Conservation (phyloP, 2,888 invertebrate species). For the Cepaea hortensis region DNA sequence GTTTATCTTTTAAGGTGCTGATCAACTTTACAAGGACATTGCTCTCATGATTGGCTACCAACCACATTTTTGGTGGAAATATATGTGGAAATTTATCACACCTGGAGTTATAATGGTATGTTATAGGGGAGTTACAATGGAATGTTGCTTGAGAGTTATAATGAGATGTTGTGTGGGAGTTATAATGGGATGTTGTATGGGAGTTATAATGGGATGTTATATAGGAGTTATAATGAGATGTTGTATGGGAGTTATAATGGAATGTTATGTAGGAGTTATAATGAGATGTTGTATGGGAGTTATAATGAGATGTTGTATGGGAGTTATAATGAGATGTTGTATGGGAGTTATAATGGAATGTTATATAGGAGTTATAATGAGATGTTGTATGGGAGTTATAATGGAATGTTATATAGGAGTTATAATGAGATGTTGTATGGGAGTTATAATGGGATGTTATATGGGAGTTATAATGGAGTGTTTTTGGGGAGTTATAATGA, state of each 20-base stretch:
- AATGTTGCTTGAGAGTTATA: too few relatives aligned
- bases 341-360: too few relatives aligned
- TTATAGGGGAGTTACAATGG: conserved; percentile 3
- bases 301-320: conserved; percentile 66
- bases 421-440: too few relatives aligned
- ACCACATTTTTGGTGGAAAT: conserved; percentile 69
- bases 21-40: conserved; percentile 74
- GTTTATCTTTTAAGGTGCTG: conserved; percentile 64
- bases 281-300: too few relatives aligned
- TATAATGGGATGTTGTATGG: conserved; percentile 67
- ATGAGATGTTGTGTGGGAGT: conserved; percentile 39
- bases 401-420: conserved; percentile 64
- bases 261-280: too few relatives aligned
- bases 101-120: conserved; percentile 73
- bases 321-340: conserved; percentile 68
- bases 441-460: too few relatives aligned
- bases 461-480: conserved; percentile 71
- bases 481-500: too few relatives aligned
- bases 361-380: too few relatives aligned
- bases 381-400: too few relatives aligned
- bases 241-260: too few relatives aligned
- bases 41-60: conserved; percentile 74
- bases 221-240: too few relatives aligned
- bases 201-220: too few relatives aligned
- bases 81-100: conserved; percentile 73